Base-by-base conservation (phyloP, 2,113 vertebrate species). In the Lethenteron reissneri region DNA sequence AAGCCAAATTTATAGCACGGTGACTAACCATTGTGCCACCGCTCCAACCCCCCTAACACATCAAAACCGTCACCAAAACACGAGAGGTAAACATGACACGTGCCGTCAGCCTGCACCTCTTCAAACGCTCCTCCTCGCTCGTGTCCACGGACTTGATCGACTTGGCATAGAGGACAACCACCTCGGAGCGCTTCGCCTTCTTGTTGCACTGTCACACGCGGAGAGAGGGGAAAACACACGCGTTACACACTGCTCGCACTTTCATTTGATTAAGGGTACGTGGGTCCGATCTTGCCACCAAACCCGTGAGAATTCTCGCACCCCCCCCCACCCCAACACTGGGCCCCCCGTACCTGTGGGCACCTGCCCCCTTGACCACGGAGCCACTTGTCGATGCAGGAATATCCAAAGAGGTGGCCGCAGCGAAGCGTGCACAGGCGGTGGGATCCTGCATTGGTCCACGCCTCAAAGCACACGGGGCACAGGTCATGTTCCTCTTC, bases 331-430 rank as follows among this genome's bases (percentile, higher is more conserved):
- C 72, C 12, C 14, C 4, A 19, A 17, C n/a, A 57, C 3, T 15
- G n/a, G 14, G 15, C 41, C 25, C 56, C 10, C 15, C 78, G 76
- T 76, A 97, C 94, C 90, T 99, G 94, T 0, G 94, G 94, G 71
- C 94, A 99, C 77, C 95, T 97, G 21, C 82, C 84, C 3, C 84
- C 78, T 10, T 84, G 81, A 21, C 87, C 83, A 70, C 75, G 87
- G 68, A 99, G 83, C 94, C 94, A 99, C 71, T 81, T 86, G 2
- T 85, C 81, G 19, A 99, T 97, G 79, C 94, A 99, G 0, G 78
- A 83, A 77, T 81, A 87, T 57, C 94, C 94, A 57, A 99, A 99
- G 0, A 97, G 85, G 75, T 99, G 94, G 0, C 94, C 94, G 10
- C 94, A 99, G 2, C 87, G 88, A 78, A 99, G 76, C 0, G 94